phyloP scores from a whole-genome alignment of 2,888 invertebrate genomes.

The Julus scandinavius region DNA sequence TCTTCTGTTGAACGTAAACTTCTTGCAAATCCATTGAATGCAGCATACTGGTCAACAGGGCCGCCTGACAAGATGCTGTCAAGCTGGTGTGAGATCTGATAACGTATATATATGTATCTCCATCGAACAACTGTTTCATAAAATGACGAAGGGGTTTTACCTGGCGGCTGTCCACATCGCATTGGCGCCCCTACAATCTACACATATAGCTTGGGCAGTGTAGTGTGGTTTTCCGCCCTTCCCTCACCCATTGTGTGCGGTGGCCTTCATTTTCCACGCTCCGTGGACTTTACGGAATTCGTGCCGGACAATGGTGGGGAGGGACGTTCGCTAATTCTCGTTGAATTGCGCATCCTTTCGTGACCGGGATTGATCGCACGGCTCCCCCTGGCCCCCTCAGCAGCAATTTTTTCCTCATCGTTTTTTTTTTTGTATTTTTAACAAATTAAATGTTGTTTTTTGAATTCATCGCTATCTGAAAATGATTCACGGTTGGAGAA shows the following conservation, averaged over 20 bases:
- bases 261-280: constrained; percentile 33
- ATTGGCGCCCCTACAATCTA: background rate
- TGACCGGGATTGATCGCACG: background rate
- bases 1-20: too few relatives aligned
- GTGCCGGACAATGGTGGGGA: background rate
- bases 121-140: too few relatives aligned
- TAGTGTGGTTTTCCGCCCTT: background rate
- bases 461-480: constrained; percentile 14
- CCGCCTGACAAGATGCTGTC: too few relatives aligned
- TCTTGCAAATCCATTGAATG: too few relatives aligned
- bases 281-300: constrained; percentile 6
- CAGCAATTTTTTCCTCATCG: background rate
- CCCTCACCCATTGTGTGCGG: background rate
- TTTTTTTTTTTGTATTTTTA: background rate
- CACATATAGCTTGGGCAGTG: background rate
- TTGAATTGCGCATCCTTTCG: constrained; percentile 21
- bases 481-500: constrained; percentile 5
- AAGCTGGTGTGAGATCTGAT: too few relatives aligned
- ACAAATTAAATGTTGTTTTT: background rate
- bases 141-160: background rate
- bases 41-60: too few relatives aligned
- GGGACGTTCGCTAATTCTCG: background rate
- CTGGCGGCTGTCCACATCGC: background rate
- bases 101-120: too few relatives aligned
- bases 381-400: background rate